Percentiles rank a stretch among this genome's conserved stretches.
These are phyloP conservation scores for Lagopus muta DNA, from an alignment of 2,113 vertebrate genomes.

Conservation along the genomic window DNA sequence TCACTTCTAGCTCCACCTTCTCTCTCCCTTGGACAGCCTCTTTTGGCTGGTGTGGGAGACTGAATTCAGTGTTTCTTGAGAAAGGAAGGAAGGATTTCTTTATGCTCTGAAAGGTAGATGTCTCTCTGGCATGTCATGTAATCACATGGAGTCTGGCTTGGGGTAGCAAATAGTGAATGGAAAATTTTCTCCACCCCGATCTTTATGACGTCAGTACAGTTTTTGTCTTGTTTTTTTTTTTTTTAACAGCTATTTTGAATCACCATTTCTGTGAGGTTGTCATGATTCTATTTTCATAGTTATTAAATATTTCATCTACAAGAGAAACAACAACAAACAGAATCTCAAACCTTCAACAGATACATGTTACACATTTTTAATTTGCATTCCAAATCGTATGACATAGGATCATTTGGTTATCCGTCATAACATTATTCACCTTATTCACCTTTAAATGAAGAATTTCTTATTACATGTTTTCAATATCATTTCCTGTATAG, in stretches of 20 bases:
- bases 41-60: neutral
- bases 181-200: neutral
- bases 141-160: neutral
- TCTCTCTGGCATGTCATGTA: neutral
- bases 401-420: rapidly evolving
- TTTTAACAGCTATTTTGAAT: neutral
- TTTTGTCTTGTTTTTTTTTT: neutral
- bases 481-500: neutral
- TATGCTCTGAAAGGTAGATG: rapidly evolving
- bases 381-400: neutral
- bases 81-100: neutral
- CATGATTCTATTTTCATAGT: neutral
- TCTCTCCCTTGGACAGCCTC: neutral
- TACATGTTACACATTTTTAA: neutral
- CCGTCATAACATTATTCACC: neutral
- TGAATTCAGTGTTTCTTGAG: neutral
- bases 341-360: neutral
- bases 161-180: neutral
- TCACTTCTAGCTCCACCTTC: slow-evolving; percentile 43
- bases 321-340: neutral
- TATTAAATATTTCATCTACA: neutral
- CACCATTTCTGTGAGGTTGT: neutral
- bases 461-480: neutral
- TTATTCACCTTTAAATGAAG: neutral
- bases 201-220: neutral